A percentile compares a stretch with the other conserved stretches of the same genome.
Conservation (phyloP, 2,113 vertebrate genomes). For the Motacilla alba region DNA sequence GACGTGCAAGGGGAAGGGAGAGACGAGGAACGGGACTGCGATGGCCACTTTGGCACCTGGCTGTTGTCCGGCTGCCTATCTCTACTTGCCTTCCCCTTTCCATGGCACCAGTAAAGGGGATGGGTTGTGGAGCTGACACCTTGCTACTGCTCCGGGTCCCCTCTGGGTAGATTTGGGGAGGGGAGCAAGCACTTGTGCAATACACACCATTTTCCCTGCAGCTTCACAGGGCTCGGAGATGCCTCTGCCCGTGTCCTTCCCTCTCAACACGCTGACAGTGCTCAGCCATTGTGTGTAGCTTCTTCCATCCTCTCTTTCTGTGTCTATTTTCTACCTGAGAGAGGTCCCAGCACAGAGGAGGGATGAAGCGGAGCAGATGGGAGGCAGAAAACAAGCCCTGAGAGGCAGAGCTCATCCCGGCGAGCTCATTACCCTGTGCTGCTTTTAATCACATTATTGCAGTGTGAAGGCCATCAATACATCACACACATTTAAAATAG, state of each 20-base stretch:
- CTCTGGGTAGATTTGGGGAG: background rate
- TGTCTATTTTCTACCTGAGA: background rate
- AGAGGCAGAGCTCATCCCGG: background rate
- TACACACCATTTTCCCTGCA: background rate
- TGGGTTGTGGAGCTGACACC: background rate
- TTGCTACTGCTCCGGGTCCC: background rate
- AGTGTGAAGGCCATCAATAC: background rate
- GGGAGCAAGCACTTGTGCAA: fast-evolving
- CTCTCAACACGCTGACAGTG: fast-evolving
- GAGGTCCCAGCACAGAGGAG: background rate
- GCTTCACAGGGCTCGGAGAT: background rate
- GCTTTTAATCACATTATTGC: constrained; percentile 43
- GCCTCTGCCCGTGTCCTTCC: background rate
- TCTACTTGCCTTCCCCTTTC: background rate
- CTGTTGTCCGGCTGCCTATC: background rate
- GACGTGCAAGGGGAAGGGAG: background rate
- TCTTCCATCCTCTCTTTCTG: background rate
- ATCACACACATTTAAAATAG: background rate
- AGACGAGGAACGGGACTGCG: fast-evolving
- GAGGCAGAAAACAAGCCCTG: background rate
- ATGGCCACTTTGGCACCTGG: background rate
- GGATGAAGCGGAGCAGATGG: background rate
- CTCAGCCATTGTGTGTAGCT: background rate
- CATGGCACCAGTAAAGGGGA: background rate
- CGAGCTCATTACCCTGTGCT: background rate